Conservation (phyloP, 2,113 vertebrate genomes). For the Takifugu bimaculatus region DNA sequence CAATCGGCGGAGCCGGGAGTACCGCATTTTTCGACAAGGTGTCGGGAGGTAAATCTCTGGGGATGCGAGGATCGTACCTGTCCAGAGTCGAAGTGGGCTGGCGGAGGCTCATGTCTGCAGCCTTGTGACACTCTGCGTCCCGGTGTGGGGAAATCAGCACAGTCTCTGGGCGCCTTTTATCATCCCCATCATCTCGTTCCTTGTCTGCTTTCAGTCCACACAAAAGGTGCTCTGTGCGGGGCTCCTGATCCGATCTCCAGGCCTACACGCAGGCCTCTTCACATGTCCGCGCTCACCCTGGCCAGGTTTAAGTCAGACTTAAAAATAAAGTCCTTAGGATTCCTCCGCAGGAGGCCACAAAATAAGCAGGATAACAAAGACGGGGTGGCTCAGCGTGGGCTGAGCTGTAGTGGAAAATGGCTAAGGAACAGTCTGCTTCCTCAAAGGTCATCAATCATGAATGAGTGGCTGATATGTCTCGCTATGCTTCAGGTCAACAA, state of each 20-base stretch:
- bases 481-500: conserved; percentile 39
- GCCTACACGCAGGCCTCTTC: conserved; percentile 26
- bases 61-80: conserved; percentile 60
- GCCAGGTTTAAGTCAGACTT: conserved; percentile 15
- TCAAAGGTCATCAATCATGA: conserved; percentile 60
- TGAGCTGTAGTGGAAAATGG: conserved; percentile 16
- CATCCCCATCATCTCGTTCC: conserved; percentile 19
- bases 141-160: conserved; percentile 38
- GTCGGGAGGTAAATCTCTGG: not conserved
- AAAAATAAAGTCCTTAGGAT: not conserved
- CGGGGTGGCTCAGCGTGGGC: conserved; percentile 9
- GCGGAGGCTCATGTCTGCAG: conserved; percentile 73
- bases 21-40: conserved; percentile 1
- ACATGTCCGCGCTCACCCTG: conserved; percentile 39
- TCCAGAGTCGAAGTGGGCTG: conserved; percentile 75
- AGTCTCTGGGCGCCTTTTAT: conserved; percentile 44
- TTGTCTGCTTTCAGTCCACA: conserved; percentile 40
- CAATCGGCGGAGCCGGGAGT: not conserved
- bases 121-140: conserved; percentile 47
- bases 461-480: conserved; percentile 56
- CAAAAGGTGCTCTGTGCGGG: conserved; percentile 28
- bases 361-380: not conserved
- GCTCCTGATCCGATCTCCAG: conserved; percentile 27
- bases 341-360: not conserved
- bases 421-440: conserved; percentile 31